phyloP scores from a whole-genome alignment of 1,140 invertebrate genomes.

The Drosophila erecta region DNA sequence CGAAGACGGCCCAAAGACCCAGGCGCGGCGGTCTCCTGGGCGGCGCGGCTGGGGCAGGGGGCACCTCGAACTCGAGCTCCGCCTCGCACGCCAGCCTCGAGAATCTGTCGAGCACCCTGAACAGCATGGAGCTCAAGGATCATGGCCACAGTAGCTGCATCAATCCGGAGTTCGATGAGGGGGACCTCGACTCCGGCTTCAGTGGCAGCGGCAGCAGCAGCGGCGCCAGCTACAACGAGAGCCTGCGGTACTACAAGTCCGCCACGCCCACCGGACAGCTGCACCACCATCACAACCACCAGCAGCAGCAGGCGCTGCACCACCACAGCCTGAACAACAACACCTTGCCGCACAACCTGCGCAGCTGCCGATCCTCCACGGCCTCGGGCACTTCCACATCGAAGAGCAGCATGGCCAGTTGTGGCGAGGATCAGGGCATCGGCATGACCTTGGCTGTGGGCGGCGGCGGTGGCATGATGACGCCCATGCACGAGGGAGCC shows the following conservation, averaged over 20 bases:
- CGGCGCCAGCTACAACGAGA: constrained; percentile 90
- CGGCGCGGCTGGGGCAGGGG: constrained; percentile 52
- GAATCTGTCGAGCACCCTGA: constrained; percentile 86
- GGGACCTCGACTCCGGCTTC: constrained; percentile 92
- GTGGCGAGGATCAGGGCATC: constrained; percentile 78
- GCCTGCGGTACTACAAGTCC: constrained; percentile 86
- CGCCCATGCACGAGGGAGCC: constrained; percentile 11
- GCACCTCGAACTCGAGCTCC: constrained; percentile 53
- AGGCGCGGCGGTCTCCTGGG: constrained; percentile 71
- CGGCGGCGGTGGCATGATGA: constrained; percentile 1
- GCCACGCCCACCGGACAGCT: constrained; percentile 58
- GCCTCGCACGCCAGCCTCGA: constrained; percentile 85
- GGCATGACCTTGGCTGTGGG: constrained; percentile 50
- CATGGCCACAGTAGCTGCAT: constrained; percentile 87
- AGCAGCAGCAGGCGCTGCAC: constrained; percentile 28
- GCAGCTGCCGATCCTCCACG: constrained; percentile 76
- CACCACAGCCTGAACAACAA: constrained; percentile 51
- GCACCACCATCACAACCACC: constrained; percentile 29
- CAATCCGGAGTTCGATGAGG: constrained; percentile 87
- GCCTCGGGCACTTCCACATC: constrained; percentile 78
- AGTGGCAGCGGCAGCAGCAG: constrained; percentile 90
- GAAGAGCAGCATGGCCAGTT: constrained; percentile 81
- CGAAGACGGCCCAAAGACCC: constrained; percentile 76
- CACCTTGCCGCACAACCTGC: constrained; percentile 73
- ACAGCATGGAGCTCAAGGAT: constrained; percentile 89